Evolutionary conservation across 2,113 vertebrate genomes (phyloP).

Genomic region (Oryctolagus cuniculus): DNA sequence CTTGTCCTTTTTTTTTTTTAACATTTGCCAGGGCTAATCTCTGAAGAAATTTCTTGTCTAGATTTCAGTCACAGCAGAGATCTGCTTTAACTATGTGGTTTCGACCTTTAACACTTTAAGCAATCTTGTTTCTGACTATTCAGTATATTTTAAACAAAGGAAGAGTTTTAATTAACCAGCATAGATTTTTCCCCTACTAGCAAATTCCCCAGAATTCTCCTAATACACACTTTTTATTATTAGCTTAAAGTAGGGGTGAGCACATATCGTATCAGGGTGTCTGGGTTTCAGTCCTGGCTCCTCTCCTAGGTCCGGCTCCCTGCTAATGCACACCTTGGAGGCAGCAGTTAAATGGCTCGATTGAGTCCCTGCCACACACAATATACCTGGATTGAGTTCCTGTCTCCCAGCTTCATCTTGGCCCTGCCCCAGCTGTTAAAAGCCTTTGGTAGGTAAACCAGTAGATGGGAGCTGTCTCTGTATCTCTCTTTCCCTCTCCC

Average conservation of each 20-base stretch:
- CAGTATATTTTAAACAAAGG: conserved; percentile 32
- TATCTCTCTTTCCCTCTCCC: too few relatives aligned
- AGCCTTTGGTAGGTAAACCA: too few relatives aligned
- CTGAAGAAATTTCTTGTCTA: not conserved
- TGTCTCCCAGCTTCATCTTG: too few relatives aligned
- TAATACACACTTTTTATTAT: not conserved
- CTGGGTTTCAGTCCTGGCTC: too few relatives aligned
- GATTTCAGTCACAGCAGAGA: not conserved
- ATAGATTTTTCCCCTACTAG: conserved; percentile 6
- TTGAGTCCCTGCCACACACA: too few relatives aligned
- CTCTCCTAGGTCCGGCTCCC: too few relatives aligned
- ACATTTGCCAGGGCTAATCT: not conserved
- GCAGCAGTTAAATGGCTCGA: too few relatives aligned
- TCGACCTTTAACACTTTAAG: conserved; percentile 34
- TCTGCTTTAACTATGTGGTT: not conserved
- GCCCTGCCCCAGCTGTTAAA: too few relatives aligned
- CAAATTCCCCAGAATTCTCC: not conserved
- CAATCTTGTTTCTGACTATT: not conserved
- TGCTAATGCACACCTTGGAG: too few relatives aligned
- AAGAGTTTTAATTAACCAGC: conserved; percentile 16
- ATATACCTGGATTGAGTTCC: too few relatives aligned
- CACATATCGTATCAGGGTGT: too few relatives aligned
- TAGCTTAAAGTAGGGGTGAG: not conserved
- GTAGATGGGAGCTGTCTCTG: too few relatives aligned
- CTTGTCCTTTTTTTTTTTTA: not conserved